A percentile compares a stretch with the other conserved stretches of the same genome.
Conservation (phyloP, 2,113 vertebrate genomes). For the Thalassoma bifasciatum region DNA sequence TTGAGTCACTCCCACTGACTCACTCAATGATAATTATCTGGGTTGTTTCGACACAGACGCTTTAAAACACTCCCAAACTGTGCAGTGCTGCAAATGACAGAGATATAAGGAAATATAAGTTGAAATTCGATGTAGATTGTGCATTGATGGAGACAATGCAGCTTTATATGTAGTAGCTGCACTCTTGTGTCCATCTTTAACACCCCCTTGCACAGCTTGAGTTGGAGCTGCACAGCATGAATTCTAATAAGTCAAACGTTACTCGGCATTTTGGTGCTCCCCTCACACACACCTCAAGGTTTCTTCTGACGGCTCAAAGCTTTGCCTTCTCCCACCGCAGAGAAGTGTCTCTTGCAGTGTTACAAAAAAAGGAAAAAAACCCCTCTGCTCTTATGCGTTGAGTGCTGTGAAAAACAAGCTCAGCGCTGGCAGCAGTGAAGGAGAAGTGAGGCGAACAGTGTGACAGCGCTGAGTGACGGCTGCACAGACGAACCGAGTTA, state of each 20-base stretch:
- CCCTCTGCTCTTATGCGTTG: conserved; percentile 28
- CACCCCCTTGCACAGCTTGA: not conserved
- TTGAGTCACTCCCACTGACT: conserved; percentile 29
- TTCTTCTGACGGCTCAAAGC: conserved; percentile 57
- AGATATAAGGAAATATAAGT: not conserved
- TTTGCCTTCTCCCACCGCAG: conserved; percentile 24
- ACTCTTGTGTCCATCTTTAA: conserved; percentile 30
- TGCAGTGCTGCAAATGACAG: not conserved
- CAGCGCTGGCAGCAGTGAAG: conserved; percentile 7
- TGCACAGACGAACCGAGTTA: not conserved
- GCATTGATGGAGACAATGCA: not conserved
- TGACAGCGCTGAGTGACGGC: conserved; percentile 18
- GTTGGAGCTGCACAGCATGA: conserved; percentile 15
- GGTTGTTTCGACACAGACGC: conserved; percentile 14
- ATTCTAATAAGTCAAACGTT: conserved; percentile 2
- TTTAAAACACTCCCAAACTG: not conserved
- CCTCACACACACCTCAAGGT: conserved; percentile 31
- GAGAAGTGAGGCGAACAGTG: not conserved
- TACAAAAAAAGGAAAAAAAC: conserved; percentile 58
- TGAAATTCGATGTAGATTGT: not conserved
- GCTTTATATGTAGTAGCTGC: conserved; percentile 3
- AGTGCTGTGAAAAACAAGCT: conserved; percentile 49
- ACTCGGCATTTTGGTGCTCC: conserved; percentile 29
- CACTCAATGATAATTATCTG: conserved; percentile 31
- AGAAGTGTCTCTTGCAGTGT: conserved; percentile 41